Evolutionary conservation across 1,140 invertebrate species (phyloP).

Genomic region (Drosophila kohkoa): DNA sequence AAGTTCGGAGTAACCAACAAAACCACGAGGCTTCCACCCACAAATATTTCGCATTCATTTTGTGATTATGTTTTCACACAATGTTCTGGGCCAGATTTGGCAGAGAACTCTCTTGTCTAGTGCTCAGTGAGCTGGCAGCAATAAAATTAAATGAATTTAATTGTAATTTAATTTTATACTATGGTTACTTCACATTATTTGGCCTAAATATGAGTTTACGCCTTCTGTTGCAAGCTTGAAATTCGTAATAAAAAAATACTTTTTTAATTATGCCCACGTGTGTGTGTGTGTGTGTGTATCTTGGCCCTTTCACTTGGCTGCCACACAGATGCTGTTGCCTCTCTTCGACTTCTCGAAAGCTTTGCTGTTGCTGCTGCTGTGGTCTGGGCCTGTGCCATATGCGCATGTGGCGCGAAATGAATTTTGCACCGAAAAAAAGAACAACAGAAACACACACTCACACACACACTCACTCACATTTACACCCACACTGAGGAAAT

Average conservation of each 20-base stretch:
- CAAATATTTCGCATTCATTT: conserved; percentile 61
- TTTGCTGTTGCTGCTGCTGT: conserved; percentile 34
- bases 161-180: conserved; percentile 75
- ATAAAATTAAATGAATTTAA: conserved; percentile 75
- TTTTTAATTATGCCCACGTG: conserved; percentile 72
- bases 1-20: conserved; percentile 30
- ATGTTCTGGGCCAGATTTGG: conserved; percentile 13
- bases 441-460: conserved; percentile 13
- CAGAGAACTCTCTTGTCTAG: background rate
- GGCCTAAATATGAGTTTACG: conserved; percentile 62
- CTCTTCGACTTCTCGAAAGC: background rate
- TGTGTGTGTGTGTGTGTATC: conserved; percentile 18
- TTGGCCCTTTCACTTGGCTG: conserved; percentile 61
- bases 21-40: conserved; percentile 45
- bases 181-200: conserved; percentile 46
- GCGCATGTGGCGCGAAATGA: conserved; percentile 79
- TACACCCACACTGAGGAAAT: conserved; percentile 45
- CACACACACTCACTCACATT: conserved; percentile 5
- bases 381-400: conserved; percentile 72
- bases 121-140: conserved; percentile 21
- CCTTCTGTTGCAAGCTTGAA: conserved; percentile 7
- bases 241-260: conserved; percentile 54
- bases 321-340: conserved; percentile 24
- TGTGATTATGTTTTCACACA: conserved; percentile 61
- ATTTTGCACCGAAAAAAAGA: conserved; percentile 58